Conservation (phyloP, 1,140 invertebrate species). For the Lanistes nyassanus region DNA sequence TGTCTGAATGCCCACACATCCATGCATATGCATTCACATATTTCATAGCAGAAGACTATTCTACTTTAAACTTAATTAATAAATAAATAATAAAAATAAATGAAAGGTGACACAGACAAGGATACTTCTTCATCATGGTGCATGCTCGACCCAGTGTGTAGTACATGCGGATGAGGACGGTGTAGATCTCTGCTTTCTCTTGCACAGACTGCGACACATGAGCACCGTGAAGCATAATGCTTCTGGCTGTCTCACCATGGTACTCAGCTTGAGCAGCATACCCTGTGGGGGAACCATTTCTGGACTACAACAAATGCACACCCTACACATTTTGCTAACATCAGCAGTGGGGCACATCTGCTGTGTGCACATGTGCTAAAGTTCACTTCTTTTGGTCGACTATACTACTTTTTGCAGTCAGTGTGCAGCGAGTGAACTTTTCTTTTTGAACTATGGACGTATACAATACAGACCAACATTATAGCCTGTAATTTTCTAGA, state of each 20-base stretch:
- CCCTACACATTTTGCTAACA: no score
- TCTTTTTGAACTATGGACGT: no score
- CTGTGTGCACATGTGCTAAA: background rate
- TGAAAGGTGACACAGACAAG: constrained; percentile 17
- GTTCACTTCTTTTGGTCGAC: no score
- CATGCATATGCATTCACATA: background rate
- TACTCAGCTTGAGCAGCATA: constrained; percentile 59
- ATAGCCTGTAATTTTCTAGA: no score
- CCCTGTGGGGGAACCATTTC: constrained; percentile 37
- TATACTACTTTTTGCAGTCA: no score
- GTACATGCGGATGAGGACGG: constrained; percentile 55
- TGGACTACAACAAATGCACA: no score
- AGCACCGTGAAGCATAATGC: constrained; percentile 55
- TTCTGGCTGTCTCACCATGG: constrained; percentile 57
- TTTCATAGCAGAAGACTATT: background rate
- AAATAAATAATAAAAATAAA: background rate
- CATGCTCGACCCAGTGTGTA: constrained; percentile 53
- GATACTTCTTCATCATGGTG: constrained; percentile 56
- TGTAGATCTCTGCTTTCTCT: constrained; percentile 56
- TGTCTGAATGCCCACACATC: background rate
- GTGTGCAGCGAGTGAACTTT: no score
- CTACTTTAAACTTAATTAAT: background rate
- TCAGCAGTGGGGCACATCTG: background rate
- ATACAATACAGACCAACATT: no score
- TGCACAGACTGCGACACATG: constrained; percentile 44